Evolutionary conservation across 2,888 invertebrate genomes (phyloP).

Genomic region (Drosophila neutralis): DNA sequence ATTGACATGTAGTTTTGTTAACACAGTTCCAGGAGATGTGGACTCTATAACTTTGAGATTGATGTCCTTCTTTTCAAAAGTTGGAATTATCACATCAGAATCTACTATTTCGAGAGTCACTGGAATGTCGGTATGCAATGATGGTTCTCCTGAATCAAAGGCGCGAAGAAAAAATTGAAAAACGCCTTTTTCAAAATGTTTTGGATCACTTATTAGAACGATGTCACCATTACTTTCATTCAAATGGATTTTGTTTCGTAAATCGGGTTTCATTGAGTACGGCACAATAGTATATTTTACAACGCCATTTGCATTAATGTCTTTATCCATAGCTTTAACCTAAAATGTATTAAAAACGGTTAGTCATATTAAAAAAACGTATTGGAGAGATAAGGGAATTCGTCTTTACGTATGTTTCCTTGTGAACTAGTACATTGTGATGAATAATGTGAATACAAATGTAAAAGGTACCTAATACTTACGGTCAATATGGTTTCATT

Average conservation of each 20-base stretch:
- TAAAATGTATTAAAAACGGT: conserved; percentile 65
- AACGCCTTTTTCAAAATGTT: conserved; percentile 87
- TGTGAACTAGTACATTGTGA: neutral
- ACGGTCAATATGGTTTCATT: conserved; percentile 88
- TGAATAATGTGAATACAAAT: neutral
- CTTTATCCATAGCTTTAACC: conserved; percentile 91
- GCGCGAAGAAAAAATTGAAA: conserved; percentile 96
- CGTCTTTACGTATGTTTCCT: neutral
- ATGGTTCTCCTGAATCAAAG: conserved; percentile 91
- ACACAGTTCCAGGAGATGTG: conserved; percentile 88
- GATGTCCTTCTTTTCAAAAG: conserved; percentile 90
- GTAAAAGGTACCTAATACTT: conserved; percentile 41
- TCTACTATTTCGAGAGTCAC: conserved; percentile 92
- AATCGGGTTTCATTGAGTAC: conserved; percentile 88
- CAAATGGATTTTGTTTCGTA: conserved; percentile 90
- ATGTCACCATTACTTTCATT: conserved; percentile 86
- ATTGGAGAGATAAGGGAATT: neutral
- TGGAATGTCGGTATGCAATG: conserved; percentile 92
- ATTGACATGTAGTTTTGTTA: conserved; percentile 89
- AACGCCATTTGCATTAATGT: conserved; percentile 90
- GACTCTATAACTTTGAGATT: conserved; percentile 93
- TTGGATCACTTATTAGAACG: conserved; percentile 26
- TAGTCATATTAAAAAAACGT: neutral
- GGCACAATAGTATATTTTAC: conserved; percentile 91
- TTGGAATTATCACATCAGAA: conserved; percentile 89